Base-by-base conservation (phyloP, 2,113 vertebrate genomes). In the Pandion haliaetus region DNA sequence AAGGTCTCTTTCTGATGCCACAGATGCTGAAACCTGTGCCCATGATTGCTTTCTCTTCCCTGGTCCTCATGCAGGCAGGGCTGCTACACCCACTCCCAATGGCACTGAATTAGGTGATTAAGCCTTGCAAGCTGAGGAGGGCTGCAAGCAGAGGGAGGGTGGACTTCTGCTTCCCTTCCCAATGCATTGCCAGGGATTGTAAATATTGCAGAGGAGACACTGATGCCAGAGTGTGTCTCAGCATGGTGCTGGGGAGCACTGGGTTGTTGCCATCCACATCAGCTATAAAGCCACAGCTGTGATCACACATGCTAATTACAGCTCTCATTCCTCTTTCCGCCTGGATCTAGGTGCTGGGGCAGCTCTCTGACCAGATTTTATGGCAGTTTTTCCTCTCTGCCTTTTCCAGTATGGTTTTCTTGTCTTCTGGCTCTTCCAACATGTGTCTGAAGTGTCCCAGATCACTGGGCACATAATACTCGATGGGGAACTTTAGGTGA, bases 21-120 rank as follows among this genome's bases (percentile, higher is more conserved):
- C 42, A 5, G 55, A 17, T 38, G 25, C 57, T 36, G 54, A 45
- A 14, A 2, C 19, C 40, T 38, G n/a, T 47, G 73, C 14, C 15
- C 2, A 0, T 1, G 36, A 6, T 17, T 18, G 38, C 42, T 5
- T 15, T 3, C 3, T n/a, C 21, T 70, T 11, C n/a, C 24, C 26
- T 9, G 15, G 25, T 36, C 42, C 36, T 31, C 6, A 0, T 5
- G 36, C 21, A 34, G 79, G 12, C 32, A 20, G 38, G 44, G 65
- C 40, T 57, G 28, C 63, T 86, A 2, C 31, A 6, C n/a, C 40
- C 2, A 2, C 67, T 55, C 38, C 31, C 38, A 4, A 1, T 5
- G 18, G 17, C 14, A 3, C 23, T 4, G 19, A n/a, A 13, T 49
- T 6, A 28, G 54, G 66, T 15, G 40, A 36, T 20, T 2, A 28